Evolutionary conservation across 2,113 vertebrate species (phyloP).

Genomic region (Gorsachius goisagi): DNA sequence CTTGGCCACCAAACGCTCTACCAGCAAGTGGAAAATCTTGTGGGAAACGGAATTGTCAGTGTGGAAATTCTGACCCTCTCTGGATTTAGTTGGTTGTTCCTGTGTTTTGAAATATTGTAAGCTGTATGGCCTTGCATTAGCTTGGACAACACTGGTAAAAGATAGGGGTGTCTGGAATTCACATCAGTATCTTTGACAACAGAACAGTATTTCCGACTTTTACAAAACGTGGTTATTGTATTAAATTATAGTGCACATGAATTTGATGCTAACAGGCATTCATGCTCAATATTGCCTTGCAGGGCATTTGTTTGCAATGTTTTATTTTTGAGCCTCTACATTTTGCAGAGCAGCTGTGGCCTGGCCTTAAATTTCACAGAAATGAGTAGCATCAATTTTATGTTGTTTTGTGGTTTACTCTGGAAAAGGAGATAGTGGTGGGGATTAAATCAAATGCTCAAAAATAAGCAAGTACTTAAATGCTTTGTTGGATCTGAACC

Average conservation of each 20-base stretch:
- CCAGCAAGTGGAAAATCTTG: not conserved
- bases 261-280: not conserved
- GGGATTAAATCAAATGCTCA: constrained; percentile 8
- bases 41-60: not conserved
- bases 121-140: not conserved
- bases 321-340: constrained; percentile 2
- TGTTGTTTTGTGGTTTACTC: not conserved
- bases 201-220: not conserved
- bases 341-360: not conserved
- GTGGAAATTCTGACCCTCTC: not conserved
- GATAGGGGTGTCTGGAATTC: not conserved
- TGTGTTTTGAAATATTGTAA: not conserved
- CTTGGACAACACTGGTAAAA: not conserved
- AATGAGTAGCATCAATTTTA: not conserved
- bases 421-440: not conserved
- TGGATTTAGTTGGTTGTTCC: not conserved
- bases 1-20: not conserved
- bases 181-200: not conserved
- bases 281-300: not conserved
- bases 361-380: constrained; percentile 12
- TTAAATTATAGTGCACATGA: not conserved
- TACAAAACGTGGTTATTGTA: not conserved
- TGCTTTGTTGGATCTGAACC: not conserved
- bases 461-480: constrained; percentile 14
- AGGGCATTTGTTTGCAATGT: not conserved